These are phyloP conservation scores for Caprella mutica DNA, from an alignment of 2,888 invertebrate genomes.

Conservation along the genomic window DNA sequence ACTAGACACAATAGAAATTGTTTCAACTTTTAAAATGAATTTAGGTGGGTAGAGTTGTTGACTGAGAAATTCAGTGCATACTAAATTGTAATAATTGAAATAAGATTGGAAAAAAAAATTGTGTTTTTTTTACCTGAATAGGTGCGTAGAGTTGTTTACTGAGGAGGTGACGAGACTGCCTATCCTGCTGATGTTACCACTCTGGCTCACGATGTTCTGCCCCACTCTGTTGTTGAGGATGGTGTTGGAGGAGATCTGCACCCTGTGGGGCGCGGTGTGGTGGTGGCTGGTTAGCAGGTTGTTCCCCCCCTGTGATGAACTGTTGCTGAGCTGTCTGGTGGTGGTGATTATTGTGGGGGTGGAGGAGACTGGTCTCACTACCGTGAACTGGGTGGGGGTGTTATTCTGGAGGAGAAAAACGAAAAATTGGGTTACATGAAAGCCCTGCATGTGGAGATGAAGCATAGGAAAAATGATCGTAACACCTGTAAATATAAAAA, in stretches of 20 bases:
- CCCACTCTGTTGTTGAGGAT: slow-evolving; percentile 5
- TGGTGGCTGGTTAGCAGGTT: neutral
- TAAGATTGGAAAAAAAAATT: too few relatives aligned
- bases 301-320: neutral
- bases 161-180: too few relatives aligned
- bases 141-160: too few relatives aligned
- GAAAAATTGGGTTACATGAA: neutral
- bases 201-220: too few relatives aligned
- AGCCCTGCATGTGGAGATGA: too few relatives aligned
- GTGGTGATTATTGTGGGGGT: slow-evolving; percentile 3
- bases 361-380: neutral
- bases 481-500: neutral
- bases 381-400: slow-evolving; percentile 10
- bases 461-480: neutral
- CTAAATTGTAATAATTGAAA: too few relatives aligned
- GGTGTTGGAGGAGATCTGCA: slow-evolving; percentile 6
- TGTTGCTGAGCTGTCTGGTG: neutral
- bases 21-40: too few relatives aligned
- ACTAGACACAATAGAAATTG: too few relatives aligned
- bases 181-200: too few relatives aligned
- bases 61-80: too few relatives aligned
- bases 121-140: too few relatives aligned
- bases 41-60: too few relatives aligned
- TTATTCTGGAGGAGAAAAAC: slow-evolving; percentile 10
- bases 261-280: slow-evolving; percentile 1